Base-by-base conservation (phyloP, 1,140 invertebrate species). In the Philotrypesis tridentata region DNA sequence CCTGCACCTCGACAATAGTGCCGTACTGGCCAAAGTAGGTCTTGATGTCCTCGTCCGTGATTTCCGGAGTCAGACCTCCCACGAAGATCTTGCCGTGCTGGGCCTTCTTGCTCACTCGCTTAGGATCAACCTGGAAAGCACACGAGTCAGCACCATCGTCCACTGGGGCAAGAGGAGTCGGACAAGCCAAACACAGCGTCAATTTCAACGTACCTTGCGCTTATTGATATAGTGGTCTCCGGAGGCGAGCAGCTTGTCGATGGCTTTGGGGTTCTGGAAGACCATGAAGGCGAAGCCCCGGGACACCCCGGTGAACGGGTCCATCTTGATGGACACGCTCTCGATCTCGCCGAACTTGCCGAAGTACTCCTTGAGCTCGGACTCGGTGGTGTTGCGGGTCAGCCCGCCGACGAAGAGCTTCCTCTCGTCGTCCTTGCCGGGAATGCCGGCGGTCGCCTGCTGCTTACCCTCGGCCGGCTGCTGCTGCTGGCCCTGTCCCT, bases 211-310 rank as follows among this genome's bases (percentile, higher is more conserved):
- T 81, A 92, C 93, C 89, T 94, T 93, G 82, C 94, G 94, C 84
- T 93, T 94, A 86, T 94, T 94, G 85, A 95, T 93, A 81, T 92
- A 93, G 88, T 94, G 94, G 48, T 93, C 92, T 21, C 92, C 92
- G 25, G 90, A 90, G 37, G 91, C 91, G 23, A 94, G 86, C 14
- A 94, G 90, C 88, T 94, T 93, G 84, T 95, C 94, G 74, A 95
- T 93, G 63, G 93, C 91, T 83, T 94, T 93, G 25, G 94, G 90
- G 84, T 91, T 91, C 70, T 93, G 92, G 88, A 95, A 95, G 60
- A 95, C 94, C 84, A 95, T 93, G 88, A 96, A 96, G 27, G 94
- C 95, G 88, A 96, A 95, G 12, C 95, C 95, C 87, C 95, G 89
- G 5, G 94, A 94, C 79, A 94, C 88, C 43, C 94, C 94, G 79